These are phyloP conservation scores for Sebastes variabilis DNA, from an alignment of 2,797 vertebrate genomes.

Conservation along the genomic window DNA sequence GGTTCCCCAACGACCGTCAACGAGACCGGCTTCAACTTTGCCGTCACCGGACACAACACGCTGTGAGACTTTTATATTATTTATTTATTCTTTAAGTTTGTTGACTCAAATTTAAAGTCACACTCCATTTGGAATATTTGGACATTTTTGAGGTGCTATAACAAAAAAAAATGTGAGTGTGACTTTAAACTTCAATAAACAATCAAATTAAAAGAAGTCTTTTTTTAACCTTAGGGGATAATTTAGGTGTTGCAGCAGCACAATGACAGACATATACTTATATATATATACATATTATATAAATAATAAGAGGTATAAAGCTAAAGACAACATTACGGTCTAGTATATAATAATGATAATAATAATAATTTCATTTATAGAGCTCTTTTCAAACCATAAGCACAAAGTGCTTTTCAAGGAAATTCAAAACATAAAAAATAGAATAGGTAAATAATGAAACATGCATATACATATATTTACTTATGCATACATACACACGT, in stretches of 20 bases:
- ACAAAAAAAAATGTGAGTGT: not conserved
- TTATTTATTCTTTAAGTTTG: not conserved
- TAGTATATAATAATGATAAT: not conserved
- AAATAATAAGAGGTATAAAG: not conserved
- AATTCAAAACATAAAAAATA: too few relatives aligned
- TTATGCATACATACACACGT: too few relatives aligned
- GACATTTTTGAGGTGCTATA: not conserved
- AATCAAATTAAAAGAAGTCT: too few relatives aligned
- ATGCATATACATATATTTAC: too few relatives aligned
- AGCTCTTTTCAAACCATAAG: too few relatives aligned
- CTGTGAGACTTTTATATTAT: constrained; percentile 44
- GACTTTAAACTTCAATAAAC: not conserved
- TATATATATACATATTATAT: not conserved
- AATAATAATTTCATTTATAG: too few relatives aligned
- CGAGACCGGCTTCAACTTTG: constrained; percentile 78
- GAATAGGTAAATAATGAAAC: too few relatives aligned
- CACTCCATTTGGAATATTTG: too few relatives aligned
- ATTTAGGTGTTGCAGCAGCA: not conserved
- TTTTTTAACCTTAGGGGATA: too few relatives aligned
- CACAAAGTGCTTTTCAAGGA: too few relatives aligned
- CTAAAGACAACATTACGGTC: not conserved
- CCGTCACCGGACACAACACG: constrained; percentile 78
- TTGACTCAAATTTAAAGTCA: not conserved
- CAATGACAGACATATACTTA: not conserved
- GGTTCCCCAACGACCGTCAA: constrained; percentile 45